A percentile compares a stretch with the other conserved stretches of the same genome.
phyloP scores from a whole-genome alignment of 2,888 invertebrate species.

The Pseudococcus longispinus region DNA sequence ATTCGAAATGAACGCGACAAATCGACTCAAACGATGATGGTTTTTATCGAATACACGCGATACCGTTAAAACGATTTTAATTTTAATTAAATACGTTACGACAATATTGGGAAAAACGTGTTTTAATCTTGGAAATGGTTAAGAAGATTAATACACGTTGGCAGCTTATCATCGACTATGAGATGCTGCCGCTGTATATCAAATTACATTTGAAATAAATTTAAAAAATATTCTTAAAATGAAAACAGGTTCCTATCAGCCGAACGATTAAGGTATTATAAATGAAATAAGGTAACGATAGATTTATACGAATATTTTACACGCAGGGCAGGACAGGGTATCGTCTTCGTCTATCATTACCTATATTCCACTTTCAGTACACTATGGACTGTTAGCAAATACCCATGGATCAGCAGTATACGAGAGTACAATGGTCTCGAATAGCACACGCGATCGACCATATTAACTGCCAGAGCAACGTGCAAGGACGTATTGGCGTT shows the following conservation, averaged over 20 bases:
- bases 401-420: too few relatives aligned
- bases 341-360: slow-evolving; percentile 26
- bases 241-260: background rate
- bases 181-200: slow-evolving; percentile 3
- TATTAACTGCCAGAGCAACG: background rate
- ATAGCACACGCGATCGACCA: background rate
- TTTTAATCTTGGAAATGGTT: background rate
- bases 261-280: background rate
- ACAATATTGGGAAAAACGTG: slow-evolving; percentile 2
- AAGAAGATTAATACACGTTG: slow-evolving; percentile 13
- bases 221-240: background rate
- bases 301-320: background rate
- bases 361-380: background rate
- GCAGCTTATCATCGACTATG: slow-evolving; percentile 16
- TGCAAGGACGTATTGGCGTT: slow-evolving; percentile 21
- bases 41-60: background rate
- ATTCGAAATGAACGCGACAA: background rate
- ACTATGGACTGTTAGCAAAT: background rate
- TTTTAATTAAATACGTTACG: background rate
- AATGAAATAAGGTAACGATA: background rate
- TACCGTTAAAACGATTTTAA: slow-evolving; percentile 21
- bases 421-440: background rate
- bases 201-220: background rate
- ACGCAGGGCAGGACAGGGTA: background rate
- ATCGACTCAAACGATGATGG: background rate